Evolutionary conservation across 1,140 invertebrate genomes (phyloP), one percentile per base, ranked within the genome.

Genomic region (Drepana arcuata): DNA sequence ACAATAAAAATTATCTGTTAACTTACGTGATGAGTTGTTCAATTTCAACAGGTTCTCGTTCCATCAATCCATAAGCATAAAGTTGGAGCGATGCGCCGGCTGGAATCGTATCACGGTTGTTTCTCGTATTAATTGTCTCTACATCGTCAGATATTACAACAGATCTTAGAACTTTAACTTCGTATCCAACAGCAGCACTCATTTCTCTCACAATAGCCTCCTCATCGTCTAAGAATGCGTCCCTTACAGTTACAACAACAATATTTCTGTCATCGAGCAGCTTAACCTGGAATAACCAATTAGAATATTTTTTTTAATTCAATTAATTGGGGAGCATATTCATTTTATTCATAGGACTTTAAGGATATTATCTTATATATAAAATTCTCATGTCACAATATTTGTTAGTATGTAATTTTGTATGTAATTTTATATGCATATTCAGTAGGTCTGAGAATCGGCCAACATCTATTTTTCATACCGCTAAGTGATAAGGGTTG

Each of bases 271-370:
- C 33, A 14, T 68, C 41, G 23, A 81, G 34, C 41, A 78, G 41
- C 57, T 63, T 68, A 7, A 78, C 63, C 77, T 81, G 49, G 7
- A 64, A 77, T n/a, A n/a, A n/a, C n/a, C n/a, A n/a, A n/a, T n/a
- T n/a, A n/a, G n/a, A n/a, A n/a, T n/a, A n/a, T n/a, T n/a, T n/a
- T n/a, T n/a, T n/a, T n/a, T n/a, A n/a, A n/a, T n/a, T n/a, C n/a
- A n/a, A n/a, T n/a, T n/a, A n/a, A n/a, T n/a, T n/a, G n/a, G n/a
- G n/a, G n/a, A n/a, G n/a, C n/a, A n/a, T n/a, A n/a, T n/a, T n/a
- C n/a, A n/a, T n/a, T n/a, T n/a, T n/a, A n/a, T n/a, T n/a, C n/a
- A n/a, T n/a, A n/a, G n/a, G n/a, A n/a, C n/a, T n/a, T n/a, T n/a
- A n/a, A n/a, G n/a, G n/a, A n/a, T n/a, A n/a, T n/a, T n/a, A n/a